Base-by-base conservation (phyloP, 2,888 invertebrate genomes). In the Spilarctia lutea region DNA sequence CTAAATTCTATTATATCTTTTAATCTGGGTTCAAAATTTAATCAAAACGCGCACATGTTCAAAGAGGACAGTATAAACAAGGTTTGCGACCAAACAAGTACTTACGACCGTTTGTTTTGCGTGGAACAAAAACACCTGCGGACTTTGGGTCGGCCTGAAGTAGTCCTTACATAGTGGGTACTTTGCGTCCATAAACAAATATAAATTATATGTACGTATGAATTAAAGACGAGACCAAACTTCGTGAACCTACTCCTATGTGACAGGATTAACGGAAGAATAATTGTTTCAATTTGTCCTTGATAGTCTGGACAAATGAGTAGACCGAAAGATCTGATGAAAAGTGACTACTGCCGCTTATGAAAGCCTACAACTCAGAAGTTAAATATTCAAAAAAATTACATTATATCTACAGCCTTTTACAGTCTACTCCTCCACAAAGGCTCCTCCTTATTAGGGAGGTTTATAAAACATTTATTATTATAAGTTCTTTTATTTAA, bases 41-140 rank as follows among this genome's bases (percentile, higher is more conserved):
- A 86, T 87, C 83, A 79, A 79, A 79, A 82, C 81, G 81, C 83
- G 86, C 78, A 78, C 79, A 71, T 73, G 74, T 75, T 75, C 73
- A 77, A 78, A 81, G 81, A 86, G 86, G 85, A 84, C 87, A 84
- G 85, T 84, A 84, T 88, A 91, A 89, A 91, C 90, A 90, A 88
- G 86, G 88, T 87, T 87, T 82, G 90, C 87, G 86, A 85, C 82
- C 87, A 88, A 91, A 90, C 90, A 89, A 82, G 66, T 85, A 86
- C 86, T 86, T 86, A 88, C 83, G 86, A 81, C 82, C 86, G 86
- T 87, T 88, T 86, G 85, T 85, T 87, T 88, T 88, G 88, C 87
- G 84, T 81, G 83, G 74, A 87, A 87, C 83, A 86, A 88, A 88
- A 90, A 89, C 91, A 90, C 90, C 89, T 89, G 90, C 79, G 87